Evolutionary conservation across 2,888 invertebrate species (phyloP).

Genomic region (Onchidella celtica): DNA sequence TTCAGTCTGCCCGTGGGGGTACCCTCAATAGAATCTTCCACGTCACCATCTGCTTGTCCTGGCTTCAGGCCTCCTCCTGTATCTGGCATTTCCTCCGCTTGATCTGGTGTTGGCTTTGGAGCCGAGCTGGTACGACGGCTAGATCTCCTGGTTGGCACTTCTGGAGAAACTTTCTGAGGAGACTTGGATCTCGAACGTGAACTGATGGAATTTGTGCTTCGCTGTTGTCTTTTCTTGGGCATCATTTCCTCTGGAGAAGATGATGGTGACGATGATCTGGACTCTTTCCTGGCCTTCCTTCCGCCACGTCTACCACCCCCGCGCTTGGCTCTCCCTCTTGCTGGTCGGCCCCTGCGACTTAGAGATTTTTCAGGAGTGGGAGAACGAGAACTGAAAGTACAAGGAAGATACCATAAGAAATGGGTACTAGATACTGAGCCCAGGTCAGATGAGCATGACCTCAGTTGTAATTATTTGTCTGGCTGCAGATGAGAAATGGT

Average conservation of each 20-base stretch:
- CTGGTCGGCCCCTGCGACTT: conserved; percentile 26
- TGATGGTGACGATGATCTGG: conserved; percentile 45
- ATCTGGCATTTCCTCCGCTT: background rate
- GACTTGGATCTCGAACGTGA: conserved; percentile 46
- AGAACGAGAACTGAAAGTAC: conserved; percentile 47
- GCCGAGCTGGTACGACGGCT: conserved; percentile 22
- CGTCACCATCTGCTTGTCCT: conserved; percentile 3
- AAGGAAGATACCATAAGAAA: too few relatives aligned
- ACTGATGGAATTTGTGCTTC: conserved; percentile 33
- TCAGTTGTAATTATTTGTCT: too few relatives aligned
- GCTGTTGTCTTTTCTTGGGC: conserved; percentile 33
- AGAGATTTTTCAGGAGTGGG: conserved; percentile 35
- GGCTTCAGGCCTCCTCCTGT: conserved; percentile 10
- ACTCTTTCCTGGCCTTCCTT: background rate
- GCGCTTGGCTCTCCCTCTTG: conserved; percentile 23
- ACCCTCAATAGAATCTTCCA: background rate
- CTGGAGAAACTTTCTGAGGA: conserved; percentile 22
- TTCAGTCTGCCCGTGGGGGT: conserved; percentile 1
- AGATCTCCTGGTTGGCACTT: conserved; percentile 15
- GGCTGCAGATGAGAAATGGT: too few relatives aligned
- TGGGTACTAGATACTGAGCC: too few relatives aligned
- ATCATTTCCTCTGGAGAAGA: conserved; percentile 44
- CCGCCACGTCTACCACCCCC: conserved; percentile 20
- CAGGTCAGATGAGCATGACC: too few relatives aligned
- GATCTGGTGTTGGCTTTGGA: background rate